Base-by-base conservation (phyloP, 2,888 invertebrate species). In the Chrysomela aeneicollis region DNA sequence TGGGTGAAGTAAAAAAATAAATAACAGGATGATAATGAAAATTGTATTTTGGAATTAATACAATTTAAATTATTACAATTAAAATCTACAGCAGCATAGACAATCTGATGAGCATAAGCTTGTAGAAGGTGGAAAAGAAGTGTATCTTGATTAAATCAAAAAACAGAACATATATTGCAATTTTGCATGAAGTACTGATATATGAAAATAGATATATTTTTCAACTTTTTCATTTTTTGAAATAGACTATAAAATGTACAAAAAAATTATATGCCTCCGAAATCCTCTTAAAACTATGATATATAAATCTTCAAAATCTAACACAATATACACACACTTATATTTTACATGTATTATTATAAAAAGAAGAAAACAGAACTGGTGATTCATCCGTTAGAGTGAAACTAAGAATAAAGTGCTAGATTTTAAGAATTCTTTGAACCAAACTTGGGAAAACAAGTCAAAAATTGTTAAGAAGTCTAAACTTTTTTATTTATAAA, bases 31-130 rank as follows among this genome's bases (percentile, higher is more conserved):
- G 26, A 74, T 77, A 77, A 72, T 75, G 74, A 77, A 76, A 73
- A 73, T 72, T 74, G 74, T 76, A 75, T 76, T 76, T 73, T 71
- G 65, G 72, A 76, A 74, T 69, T 64, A 73, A 73, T 74, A 75
- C 74, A 75, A 73, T 73, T 71, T 63, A 54, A 67, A 63, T 61
- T 68, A 66, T 68, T 62, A 65, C 61, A 55, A 55, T 42, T 72
- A 73, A 74, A 68, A 57, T 60, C 72, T 73, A 74, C 73, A 70
- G 64, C 63, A 73, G 71, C 71, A 74, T 69, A 71, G 69, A 73
- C 72, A 71, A 67, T 64, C 71, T 67, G 65, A 70, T 72, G 71
- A 73, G 70, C 69, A 72, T 62, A 66, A 67, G 66, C 68, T 68
- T 68, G 35, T 66, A 66, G 62, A 58, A 61, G 17, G 30, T 52